Evolutionary conservation across 2,888 invertebrate species (phyloP).

Genomic region (Thereva nobilitata): DNA sequence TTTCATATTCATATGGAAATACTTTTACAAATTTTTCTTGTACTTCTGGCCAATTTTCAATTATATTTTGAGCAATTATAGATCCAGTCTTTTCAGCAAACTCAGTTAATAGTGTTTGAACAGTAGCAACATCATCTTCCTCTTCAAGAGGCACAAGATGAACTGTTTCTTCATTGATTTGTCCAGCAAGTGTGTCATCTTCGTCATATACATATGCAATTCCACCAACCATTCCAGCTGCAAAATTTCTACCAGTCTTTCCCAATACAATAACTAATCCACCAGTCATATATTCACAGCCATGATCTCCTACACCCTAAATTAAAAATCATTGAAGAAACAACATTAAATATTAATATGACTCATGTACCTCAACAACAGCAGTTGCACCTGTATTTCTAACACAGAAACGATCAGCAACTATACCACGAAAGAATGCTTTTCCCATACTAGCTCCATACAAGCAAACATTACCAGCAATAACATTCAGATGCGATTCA

Average conservation of each 20-base stretch:
- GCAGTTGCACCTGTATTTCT: slow-evolving; percentile 95
- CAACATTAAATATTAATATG: neutral
- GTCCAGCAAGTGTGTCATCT: slow-evolving; percentile 80
- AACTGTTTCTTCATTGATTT: slow-evolving; percentile 96
- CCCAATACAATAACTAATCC: slow-evolving; percentile 90
- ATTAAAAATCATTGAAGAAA: slow-evolving; percentile 20
- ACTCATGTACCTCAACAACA: slow-evolving; percentile 76
- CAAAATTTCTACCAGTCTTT: slow-evolving; percentile 95
- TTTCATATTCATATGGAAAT: slow-evolving; percentile 96
- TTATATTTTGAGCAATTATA: slow-evolving; percentile 75
- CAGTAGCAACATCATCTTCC: slow-evolving; percentile 74
- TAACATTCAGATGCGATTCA: slow-evolving; percentile 91
- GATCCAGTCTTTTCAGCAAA: slow-evolving; percentile 89
- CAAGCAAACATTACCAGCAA: slow-evolving; percentile 96
- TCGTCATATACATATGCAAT: slow-evolving; percentile 94
- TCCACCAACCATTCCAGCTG: slow-evolving; percentile 97
- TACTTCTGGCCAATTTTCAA: slow-evolving; percentile 78
- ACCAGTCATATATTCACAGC: slow-evolving; percentile 99
- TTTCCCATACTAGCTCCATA: slow-evolving; percentile 96
- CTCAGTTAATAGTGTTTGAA: slow-evolving; percentile 78
- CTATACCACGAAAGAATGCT: slow-evolving; percentile 94
- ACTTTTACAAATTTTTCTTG: slow-evolving; percentile 88
- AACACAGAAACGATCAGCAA: slow-evolving; percentile 97
- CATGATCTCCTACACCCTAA: slow-evolving; percentile 95
- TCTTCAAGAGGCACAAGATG: slow-evolving; percentile 81